phyloP scores from a whole-genome alignment of 2,113 vertebrate species.

The Steatornis caripensis region DNA sequence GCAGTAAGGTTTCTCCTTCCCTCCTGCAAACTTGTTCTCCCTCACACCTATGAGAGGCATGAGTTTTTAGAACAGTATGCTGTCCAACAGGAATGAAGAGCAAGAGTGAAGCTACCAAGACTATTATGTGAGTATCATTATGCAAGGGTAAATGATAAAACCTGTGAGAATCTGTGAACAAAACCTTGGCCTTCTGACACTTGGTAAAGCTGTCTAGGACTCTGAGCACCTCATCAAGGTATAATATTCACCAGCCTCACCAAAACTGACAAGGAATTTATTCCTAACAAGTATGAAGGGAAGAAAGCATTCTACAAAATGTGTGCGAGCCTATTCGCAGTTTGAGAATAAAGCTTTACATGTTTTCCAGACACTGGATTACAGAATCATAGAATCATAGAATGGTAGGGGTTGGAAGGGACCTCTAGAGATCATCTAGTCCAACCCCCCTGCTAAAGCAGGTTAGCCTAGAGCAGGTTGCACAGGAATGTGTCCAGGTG shows the following conservation, averaged over 20 bases:
- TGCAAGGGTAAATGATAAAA: background rate
- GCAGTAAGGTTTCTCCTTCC: background rate
- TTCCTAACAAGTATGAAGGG: background rate
- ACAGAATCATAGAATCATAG: no score
- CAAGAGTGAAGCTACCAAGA: background rate
- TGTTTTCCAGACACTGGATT: background rate
- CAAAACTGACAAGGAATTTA: background rate
- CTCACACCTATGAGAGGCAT: background rate
- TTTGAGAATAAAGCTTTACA: background rate
- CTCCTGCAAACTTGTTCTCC: background rate
- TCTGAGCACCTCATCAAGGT: background rate
- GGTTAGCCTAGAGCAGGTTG: no score
- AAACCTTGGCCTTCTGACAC: background rate
- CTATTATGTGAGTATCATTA: rapidly evolving
- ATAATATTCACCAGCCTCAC: background rate
- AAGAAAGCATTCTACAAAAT: background rate
- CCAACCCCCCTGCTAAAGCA: no score
- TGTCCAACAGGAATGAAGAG: background rate
- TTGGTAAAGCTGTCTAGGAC: background rate
- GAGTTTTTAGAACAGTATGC: background rate
- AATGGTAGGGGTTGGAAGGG: no score
- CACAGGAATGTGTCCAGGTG: no score
- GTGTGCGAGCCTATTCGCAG: rapidly evolving
- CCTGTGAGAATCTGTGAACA: background rate
- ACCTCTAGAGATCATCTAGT: no score